phyloP scores from a whole-genome alignment of 2,888 invertebrate species.

The Temnothorax rugatulus region DNA sequence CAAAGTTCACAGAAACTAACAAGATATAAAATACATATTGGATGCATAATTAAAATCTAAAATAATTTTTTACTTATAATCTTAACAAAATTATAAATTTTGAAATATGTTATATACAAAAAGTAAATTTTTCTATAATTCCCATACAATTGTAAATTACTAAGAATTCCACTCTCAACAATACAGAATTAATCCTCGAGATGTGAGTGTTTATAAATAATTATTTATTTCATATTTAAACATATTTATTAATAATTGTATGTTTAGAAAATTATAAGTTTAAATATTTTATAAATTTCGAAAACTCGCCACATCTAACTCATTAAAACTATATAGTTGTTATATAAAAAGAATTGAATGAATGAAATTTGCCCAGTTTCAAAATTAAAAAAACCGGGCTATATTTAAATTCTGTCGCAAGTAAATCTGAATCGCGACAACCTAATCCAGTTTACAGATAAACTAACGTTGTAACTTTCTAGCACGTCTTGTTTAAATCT shows the following conservation, averaged over 20 bases:
- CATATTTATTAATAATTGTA: not conserved
- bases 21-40: not conserved
- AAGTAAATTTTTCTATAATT: not conserved
- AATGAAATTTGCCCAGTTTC: not conserved
- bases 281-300: constrained; percentile 2
- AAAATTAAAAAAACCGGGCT: not conserved
- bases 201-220: not conserved
- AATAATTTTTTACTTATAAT: not conserved
- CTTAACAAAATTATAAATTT: no score
- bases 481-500: not conserved
- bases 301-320: not conserved
- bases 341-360: not conserved
- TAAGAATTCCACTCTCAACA: not conserved
- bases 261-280: not conserved
- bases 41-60: not conserved
- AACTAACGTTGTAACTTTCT: not conserved
- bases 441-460: constrained; percentile 6
- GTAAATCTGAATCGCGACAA: not conserved
- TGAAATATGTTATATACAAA: not conserved
- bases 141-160: not conserved
- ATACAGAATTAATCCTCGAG: not conserved
- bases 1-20: not conserved
- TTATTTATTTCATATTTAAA: not conserved
- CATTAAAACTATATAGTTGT: not conserved
- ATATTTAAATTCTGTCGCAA: not conserved